Evolutionary conservation across 2,888 invertebrate species (phyloP), one percentile per base, ranked within the genome.

Genomic region (Anoncus sp.): DNA sequence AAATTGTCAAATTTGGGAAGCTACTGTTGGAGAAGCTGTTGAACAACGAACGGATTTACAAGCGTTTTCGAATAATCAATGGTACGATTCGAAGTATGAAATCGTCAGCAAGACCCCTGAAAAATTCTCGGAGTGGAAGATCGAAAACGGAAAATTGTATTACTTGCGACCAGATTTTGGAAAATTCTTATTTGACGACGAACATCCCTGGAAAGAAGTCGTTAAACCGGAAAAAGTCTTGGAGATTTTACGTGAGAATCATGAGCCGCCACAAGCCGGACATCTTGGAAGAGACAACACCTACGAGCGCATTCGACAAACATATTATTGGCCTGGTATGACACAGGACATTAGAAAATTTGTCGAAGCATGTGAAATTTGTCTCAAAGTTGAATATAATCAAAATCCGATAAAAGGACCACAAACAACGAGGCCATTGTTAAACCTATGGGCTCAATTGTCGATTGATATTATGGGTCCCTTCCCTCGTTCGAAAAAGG

Each of bases 251-350:
- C 69, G 47, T 10, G 67, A 79, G 43, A 79, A 79, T 12, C 76
- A 79, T 16, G 65, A 71, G 1, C 16, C 53, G 1, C 73, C 80
- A 2, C 67, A 75, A 18, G 55, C 55, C 3, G 31, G 55, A 59
- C 59, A 59, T n/a, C 59, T 59, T 3, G 40, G 40, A 22, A 65
- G 66, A 12, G 75, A 78, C 20, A 81, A 81, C 1, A 81, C 76
- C 1, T 27, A 70, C 10, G 73, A 76, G 9, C 47, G 74, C n/a
- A 74, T 78, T 7, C 45, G 78, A 14, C 77, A 79, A 55, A 72
- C 60, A 7, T 65, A 60, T 60, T 75, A 70, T 22, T 75, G 70
- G 69, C 80, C 75, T 3, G 73, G 75, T 12, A 78, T 59, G 59
- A 40, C 59, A 0, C 59, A 59, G 14, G 59, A 59, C 3, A 14